phyloP scores from a whole-genome alignment of 2,797 vertebrate genomes.

The Taenioides sp. region DNA sequence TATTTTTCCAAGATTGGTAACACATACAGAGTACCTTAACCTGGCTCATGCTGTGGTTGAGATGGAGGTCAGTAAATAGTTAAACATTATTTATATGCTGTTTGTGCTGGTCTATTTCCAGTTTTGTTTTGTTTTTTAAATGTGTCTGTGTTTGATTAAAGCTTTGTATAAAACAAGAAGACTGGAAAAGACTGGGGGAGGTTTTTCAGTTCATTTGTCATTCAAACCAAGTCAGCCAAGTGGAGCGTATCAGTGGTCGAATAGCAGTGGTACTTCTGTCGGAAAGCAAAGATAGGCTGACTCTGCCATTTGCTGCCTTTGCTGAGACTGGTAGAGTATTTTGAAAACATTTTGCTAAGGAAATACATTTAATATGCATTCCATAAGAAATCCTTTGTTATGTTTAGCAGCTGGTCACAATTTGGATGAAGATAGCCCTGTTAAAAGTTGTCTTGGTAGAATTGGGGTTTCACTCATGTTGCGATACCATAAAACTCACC shows the following conservation, averaged over 20 bases:
- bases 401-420: slow-evolving; percentile 64
- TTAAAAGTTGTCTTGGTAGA: slow-evolving; percentile 82
- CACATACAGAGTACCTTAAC: slow-evolving; percentile 45
- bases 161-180: slow-evolving; percentile 84
- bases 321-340: slow-evolving; percentile 81
- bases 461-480: slow-evolving; percentile 88
- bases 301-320: slow-evolving; percentile 86
- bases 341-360: neutral
- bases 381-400: neutral
- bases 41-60: slow-evolving; percentile 60
- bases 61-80: slow-evolving; percentile 66
- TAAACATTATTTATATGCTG: neutral
- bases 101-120: neutral
- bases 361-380: neutral
- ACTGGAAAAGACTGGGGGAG: slow-evolving; percentile 85
- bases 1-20: slow-evolving; percentile 30
- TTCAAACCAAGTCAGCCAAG: slow-evolving; percentile 72
- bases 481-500: slow-evolving; percentile 83
- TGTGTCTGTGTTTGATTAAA: slow-evolving; percentile 47
- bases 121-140: neutral
- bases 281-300: slow-evolving; percentile 76
- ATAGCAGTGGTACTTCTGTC: slow-evolving; percentile 80
- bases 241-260: slow-evolving; percentile 80
- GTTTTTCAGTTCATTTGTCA: slow-evolving; percentile 80
- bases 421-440: slow-evolving; percentile 53